Conservation (phyloP, 2,888 invertebrate species). For the Hermaeophaga mercurialis region DNA sequence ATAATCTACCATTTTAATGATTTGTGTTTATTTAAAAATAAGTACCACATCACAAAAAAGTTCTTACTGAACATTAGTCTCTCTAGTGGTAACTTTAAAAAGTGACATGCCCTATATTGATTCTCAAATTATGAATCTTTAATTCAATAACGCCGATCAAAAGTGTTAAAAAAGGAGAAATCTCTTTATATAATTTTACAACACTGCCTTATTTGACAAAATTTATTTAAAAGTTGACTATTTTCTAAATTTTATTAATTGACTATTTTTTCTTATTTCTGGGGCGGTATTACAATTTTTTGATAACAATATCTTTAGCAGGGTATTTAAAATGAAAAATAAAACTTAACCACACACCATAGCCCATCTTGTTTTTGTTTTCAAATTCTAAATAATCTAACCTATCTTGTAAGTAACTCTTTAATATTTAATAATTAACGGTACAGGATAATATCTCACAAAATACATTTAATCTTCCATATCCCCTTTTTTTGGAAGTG, state of each 20-base stretch:
- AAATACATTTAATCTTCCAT: constrained; percentile 21
- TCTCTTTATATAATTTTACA: constrained; percentile 39
- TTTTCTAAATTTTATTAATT: constrained; percentile 28
- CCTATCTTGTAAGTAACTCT: constrained; percentile 20
- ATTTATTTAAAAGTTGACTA: constrained; percentile 29
- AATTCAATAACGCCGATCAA: constrained; percentile 4
- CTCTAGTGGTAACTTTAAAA: constrained; percentile 1
- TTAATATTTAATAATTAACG: constrained; percentile 21
- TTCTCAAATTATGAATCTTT: constrained; percentile 1
- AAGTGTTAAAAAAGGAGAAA: constrained; percentile 4
- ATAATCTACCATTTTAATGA: no score
- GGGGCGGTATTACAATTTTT: constrained; percentile 16
- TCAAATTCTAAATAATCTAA: constrained; percentile 28
- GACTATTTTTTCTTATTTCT: constrained; percentile 23
- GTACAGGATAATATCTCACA: constrained; percentile 28
- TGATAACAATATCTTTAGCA: constrained; percentile 21
- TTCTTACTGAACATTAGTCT: background rate
- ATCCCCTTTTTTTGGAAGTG: constrained; percentile 11
- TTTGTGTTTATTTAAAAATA: no score
- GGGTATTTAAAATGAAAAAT: constrained; percentile 22
- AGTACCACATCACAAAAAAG: background rate
- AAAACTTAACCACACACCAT: constrained; percentile 15
- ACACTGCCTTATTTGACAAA: constrained; percentile 45
- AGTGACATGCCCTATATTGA: background rate
- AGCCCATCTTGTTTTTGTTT: constrained; percentile 32